phyloP scores from a whole-genome alignment of 2,797 vertebrate species.

The Acanthiza pusilla region DNA sequence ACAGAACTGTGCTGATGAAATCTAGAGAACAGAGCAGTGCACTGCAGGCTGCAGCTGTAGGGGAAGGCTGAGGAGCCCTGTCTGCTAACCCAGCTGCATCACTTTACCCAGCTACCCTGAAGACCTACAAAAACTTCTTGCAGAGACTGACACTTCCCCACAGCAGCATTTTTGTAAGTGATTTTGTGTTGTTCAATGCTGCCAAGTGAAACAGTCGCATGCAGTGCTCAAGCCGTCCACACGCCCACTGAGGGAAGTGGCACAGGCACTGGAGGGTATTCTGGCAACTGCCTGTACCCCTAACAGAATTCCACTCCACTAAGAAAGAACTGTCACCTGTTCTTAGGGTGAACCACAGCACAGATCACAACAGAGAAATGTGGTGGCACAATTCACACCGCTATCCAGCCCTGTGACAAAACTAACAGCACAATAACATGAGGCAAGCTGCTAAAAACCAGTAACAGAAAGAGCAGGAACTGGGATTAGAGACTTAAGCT shows the following conservation, averaged over 20 bases:
- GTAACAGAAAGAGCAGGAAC: background rate
- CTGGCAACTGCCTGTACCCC: background rate
- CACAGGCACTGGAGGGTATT: background rate
- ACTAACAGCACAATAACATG: background rate
- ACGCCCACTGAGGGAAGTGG: background rate
- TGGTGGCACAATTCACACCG: fast-evolving
- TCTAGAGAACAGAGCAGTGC: background rate
- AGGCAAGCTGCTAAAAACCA: background rate
- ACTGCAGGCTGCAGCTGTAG: background rate
- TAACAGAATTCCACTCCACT: background rate
- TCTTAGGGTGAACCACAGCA: background rate
- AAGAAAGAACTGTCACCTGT: background rate
- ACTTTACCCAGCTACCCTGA: fast-evolving
- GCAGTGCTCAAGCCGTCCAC: background rate
- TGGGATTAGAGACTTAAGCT: background rate
- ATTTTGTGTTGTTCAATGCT: fast-evolving
- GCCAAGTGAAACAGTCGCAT: fast-evolving
- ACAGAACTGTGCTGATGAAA: background rate
- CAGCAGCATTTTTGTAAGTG: background rate
- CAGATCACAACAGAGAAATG: background rate
- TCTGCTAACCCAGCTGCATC: background rate
- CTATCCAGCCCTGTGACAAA: background rate
- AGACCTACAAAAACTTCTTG: background rate
- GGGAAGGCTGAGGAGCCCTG: background rate
- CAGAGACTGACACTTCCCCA: background rate